A percentile compares a stretch with the other conserved stretches of the same genome.
Conservation (phyloP, 2,797 vertebrate species). For the Lutjanus argentimaculatus region DNA sequence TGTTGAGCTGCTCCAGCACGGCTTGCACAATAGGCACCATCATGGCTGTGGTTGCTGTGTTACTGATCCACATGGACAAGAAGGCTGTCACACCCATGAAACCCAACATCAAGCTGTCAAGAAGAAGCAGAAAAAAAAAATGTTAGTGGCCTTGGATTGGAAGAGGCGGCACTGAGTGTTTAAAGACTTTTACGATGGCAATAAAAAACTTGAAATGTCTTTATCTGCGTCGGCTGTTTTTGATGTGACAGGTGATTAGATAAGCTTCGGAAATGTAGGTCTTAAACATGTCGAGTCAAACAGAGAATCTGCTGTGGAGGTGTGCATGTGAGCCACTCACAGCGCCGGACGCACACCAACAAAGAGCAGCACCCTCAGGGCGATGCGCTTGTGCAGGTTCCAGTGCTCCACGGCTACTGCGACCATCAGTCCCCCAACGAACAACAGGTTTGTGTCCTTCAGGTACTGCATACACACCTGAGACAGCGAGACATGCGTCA, state of each 20-base stretch:
- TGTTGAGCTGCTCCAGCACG: constrained; percentile 91
- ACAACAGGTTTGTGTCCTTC: constrained; percentile 96
- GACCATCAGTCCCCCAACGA: constrained; percentile 94
- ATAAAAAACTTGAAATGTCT: constrained; percentile 1
- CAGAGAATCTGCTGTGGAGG: background rate
- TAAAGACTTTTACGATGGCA: no score
- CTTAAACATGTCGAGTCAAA: background rate
- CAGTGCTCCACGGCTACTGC: constrained; percentile 96
- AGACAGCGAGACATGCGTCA: constrained; percentile 11
- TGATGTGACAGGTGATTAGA: constrained; percentile 27
- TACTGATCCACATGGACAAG: constrained; percentile 99
- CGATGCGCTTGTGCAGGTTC: constrained; percentile 97
- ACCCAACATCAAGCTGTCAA: constrained; percentile 94
- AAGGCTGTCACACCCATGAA: constrained; percentile 97
- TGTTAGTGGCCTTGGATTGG: constrained; percentile 6
- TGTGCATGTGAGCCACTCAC: constrained; percentile 82
- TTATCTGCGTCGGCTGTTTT: constrained; percentile 23
- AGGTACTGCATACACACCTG: constrained; percentile 98
- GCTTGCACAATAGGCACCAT: constrained; percentile 98
- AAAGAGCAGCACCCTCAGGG: constrained; percentile 90
- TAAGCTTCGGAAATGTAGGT: background rate
- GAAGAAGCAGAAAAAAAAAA: constrained; percentile 1
- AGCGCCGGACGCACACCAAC: constrained; percentile 93
- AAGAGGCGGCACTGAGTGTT: constrained; percentile 27
- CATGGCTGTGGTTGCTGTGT: constrained; percentile 98